Base-by-base conservation (phyloP, 2,888 invertebrate genomes). In the Clanis bilineata region DNA sequence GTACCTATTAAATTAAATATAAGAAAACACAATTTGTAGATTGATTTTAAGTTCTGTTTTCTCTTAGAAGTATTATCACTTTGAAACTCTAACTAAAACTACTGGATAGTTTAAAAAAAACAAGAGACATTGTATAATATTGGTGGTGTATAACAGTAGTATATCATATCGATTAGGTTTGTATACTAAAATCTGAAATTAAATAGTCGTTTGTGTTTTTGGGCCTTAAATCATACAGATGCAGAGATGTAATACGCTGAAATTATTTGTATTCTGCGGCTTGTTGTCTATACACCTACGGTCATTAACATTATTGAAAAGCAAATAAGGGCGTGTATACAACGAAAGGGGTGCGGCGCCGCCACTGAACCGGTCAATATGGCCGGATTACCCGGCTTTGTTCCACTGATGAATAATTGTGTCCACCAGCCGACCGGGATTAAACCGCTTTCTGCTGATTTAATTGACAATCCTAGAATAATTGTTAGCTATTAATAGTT, bases 391-490 rank as follows among this genome's bases (percentile, higher is more conserved):
- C 80, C 74, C 73, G 79, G 89, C 85, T 88, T 88, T 88, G 85
- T 87, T 76, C 79, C 76, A 76, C 85, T 88, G 88, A 89, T 90
- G 90, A 90, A 90, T 90, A 89, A 89, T 88, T 88, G 86, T 88
- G 87, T 86, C 88, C 88, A 82, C 77, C 80, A 77, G 77, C 83
- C 86, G 83, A 82, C 82, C 84, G 80, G 88, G 87, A 85, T 88
- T 89, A 85, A 85, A 82, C 79, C 80, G 88, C 84, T 88, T 85
- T 87, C 86, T 85, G 80, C 80, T 87, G 86, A 90, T 89, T 88
- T 88, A 88, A 90, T 90, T 89, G 89, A 88, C 87, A 86, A 86
- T 84, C 80, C 86, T 78, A 78, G 78, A 80, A 84, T 87, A 83
- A 88, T 88, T 86, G 86, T 82, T 79, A 78, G 78, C 85, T 82